Percentiles rank a stretch among this genome's conserved stretches.
These are phyloP conservation scores for Dryoscopus gambensis DNA, from an alignment of 2,113 vertebrate genomes.

Conservation along the genomic window DNA sequence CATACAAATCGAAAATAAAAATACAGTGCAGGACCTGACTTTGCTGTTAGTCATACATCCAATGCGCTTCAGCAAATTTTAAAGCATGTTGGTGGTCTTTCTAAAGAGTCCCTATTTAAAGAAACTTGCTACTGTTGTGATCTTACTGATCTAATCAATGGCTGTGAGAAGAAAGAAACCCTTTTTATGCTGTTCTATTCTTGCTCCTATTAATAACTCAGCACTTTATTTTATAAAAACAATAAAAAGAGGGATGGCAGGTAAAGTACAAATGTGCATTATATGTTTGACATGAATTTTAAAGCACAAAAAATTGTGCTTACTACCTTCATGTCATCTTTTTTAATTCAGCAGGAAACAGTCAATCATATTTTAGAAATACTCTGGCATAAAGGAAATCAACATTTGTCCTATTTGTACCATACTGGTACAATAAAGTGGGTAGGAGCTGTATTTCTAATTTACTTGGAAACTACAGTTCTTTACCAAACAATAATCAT, in stretches of 20 bases:
- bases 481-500: background rate
- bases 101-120: background rate
- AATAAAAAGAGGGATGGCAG: background rate
- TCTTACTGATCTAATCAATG: background rate
- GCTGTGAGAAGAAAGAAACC: background rate
- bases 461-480: background rate
- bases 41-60: background rate
- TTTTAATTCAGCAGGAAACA: background rate
- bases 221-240: background rate
- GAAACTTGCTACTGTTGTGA: background rate
- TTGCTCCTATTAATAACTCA: background rate
- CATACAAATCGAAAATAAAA: constrained; percentile 1
- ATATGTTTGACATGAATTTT: background rate
- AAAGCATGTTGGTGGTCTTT: background rate
- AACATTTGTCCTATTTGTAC: background rate
- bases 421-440: background rate
- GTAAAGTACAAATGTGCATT: background rate
- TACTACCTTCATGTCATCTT: background rate
- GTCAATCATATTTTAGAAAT: background rate
- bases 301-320: background rate
- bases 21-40: background rate
- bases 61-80: background rate
- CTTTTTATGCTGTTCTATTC: background rate
- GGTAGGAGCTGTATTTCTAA: background rate
- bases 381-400: background rate